Conservation (phyloP, 2,888 invertebrate genomes). For the Rhagium mordax region DNA sequence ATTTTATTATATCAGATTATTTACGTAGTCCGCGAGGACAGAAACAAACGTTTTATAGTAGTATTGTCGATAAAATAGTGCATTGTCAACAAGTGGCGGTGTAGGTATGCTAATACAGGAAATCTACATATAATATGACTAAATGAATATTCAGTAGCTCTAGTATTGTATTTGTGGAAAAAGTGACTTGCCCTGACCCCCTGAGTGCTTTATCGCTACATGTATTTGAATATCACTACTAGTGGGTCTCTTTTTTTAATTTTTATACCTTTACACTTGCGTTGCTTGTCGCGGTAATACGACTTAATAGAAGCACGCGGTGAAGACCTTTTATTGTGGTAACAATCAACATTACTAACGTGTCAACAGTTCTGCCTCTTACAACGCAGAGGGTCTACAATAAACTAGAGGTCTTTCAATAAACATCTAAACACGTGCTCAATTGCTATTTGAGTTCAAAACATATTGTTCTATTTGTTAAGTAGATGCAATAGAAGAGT, state of each 20-base stretch:
- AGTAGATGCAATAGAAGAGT: conserved; percentile 34
- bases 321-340: conserved; percentile 40
- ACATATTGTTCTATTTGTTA: conserved; percentile 43
- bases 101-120: conserved; percentile 62
- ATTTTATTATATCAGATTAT: conserved; percentile 27
- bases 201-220: conserved; percentile 35
- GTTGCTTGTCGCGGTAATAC: conserved; percentile 33
- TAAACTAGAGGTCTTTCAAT: conserved; percentile 28
- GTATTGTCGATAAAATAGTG: conserved; percentile 50
- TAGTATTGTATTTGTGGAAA: conserved; percentile 59
- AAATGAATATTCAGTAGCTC: conserved; percentile 65
- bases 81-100: conserved; percentile 63
- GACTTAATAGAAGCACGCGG: conserved; percentile 35
- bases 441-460: conserved; percentile 36
- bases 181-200: conserved; percentile 66
- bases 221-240: conserved; percentile 10
- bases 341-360: conserved; percentile 34
- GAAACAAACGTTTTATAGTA: conserved; percentile 36
- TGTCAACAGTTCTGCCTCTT: conserved; percentile 26
- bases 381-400: conserved; percentile 32
- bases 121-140: conserved; percentile 67
- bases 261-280: conserved; percentile 4
- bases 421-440: conserved; percentile 42
- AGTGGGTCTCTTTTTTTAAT: neutral
- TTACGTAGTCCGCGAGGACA: conserved; percentile 20